phyloP scores from a whole-genome alignment of 2,888 invertebrate species.

The Dryobotodes eremita region DNA sequence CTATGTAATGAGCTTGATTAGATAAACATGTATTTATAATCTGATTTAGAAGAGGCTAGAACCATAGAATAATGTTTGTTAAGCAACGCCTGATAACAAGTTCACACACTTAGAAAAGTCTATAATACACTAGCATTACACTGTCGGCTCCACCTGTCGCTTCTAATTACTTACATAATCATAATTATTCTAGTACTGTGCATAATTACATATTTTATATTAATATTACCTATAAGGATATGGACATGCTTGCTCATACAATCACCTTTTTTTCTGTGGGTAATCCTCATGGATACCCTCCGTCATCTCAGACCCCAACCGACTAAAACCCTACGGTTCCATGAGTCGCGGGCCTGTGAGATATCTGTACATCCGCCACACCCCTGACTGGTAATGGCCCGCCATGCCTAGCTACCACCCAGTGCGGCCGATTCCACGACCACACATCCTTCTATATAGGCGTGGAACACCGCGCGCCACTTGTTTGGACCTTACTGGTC shows the following conservation, averaged over 20 bases:
- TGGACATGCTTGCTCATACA: neutral
- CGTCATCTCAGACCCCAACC: too few species aligned
- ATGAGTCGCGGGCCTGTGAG: neutral
- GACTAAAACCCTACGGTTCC: neutral
- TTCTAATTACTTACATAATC: conserved; percentile 32
- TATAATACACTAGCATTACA: conserved; percentile 1
- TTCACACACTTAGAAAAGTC: conserved; percentile 24
- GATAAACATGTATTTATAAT: conserved; percentile 48
- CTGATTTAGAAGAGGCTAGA: conserved; percentile 50
- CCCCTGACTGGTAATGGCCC: neutral
- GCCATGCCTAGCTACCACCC: neutral
- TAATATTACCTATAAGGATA: conserved; percentile 14
- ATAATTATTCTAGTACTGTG: conserved; percentile 4
- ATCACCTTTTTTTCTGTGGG: neutral
- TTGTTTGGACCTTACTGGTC: neutral
- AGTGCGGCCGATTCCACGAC: too few species aligned
- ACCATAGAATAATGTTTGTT: conserved; percentile 4
- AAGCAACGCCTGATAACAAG: conserved; percentile 31
- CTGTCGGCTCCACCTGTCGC: conserved; percentile 20
- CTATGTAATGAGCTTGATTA: conserved; percentile 37
- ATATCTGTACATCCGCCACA: neutral
- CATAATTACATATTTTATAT: conserved; percentile 23
- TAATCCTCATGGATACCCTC: neutral
- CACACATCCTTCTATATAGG: too few species aligned
- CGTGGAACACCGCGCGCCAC: neutral